A percentile compares a stretch with the other conserved stretches of the same genome.
Evolutionary conservation across 1,140 invertebrate species (phyloP).

Genomic region (Trichomalopsis sarcophagae): DNA sequence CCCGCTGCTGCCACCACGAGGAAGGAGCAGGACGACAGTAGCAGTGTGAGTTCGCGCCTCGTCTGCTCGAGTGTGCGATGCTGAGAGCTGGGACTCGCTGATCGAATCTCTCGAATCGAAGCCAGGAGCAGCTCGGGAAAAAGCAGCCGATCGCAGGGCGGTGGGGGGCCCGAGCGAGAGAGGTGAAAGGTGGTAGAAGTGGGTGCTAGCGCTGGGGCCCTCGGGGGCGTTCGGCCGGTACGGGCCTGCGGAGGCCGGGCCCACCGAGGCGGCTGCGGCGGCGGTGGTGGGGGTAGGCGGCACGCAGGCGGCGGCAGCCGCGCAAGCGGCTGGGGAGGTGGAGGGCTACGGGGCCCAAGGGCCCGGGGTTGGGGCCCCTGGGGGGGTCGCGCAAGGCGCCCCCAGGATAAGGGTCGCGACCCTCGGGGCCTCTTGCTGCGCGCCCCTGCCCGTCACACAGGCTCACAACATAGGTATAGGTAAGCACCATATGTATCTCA

Average conservation of each 20-base stretch:
- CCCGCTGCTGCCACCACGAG: background rate
- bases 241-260: slow-evolving; percentile 72
- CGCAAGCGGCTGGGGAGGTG: slow-evolving; percentile 61
- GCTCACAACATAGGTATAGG: slow-evolving; percentile 72
- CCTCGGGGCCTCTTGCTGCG: slow-evolving; percentile 72
- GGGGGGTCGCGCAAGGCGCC: slow-evolving; percentile 70
- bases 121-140: too few relatives aligned
- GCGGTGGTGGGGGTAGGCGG: slow-evolving; percentile 70
- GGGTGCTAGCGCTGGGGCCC: slow-evolving; percentile 72
- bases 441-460: slow-evolving; percentile 73
- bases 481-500: slow-evolving; percentile 21
- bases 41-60: slow-evolving; percentile 1
- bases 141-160: background rate
- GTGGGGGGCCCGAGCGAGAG: background rate
- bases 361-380: slow-evolving; percentile 82
- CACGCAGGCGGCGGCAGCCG: slow-evolving; percentile 56
- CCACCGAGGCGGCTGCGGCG: slow-evolving; percentile 61
- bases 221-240: slow-evolving; percentile 71
- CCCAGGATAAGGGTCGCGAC: slow-evolving; percentile 73
- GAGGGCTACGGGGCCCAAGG: slow-evolving; percentile 76
- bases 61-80: background rate
- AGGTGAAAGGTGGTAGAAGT: slow-evolving; percentile 65
- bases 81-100: too few relatives aligned
- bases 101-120: too few relatives aligned
- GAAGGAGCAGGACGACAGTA: background rate